Conservation (phyloP, 2,888 invertebrate species). For the Cryptus armator region DNA sequence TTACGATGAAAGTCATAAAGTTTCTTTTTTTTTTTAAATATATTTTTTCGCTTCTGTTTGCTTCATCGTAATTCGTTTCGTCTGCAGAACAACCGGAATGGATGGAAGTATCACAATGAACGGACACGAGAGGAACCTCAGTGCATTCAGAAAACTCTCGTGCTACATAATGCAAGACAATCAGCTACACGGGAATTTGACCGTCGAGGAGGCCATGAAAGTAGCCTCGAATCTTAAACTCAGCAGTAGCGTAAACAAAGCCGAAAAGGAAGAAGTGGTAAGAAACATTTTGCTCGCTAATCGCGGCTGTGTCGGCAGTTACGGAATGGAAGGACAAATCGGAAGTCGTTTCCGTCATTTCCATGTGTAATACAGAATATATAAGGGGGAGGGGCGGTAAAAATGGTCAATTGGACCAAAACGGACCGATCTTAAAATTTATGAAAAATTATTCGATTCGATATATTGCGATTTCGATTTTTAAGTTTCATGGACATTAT, state of each 20-base stretch:
- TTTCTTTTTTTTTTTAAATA: neutral
- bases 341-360: neutral
- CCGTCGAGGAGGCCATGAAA: conserved; percentile 97
- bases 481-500: too few species aligned
- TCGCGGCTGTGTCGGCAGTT: neutral
- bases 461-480: too few species aligned
- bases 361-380: neutral
- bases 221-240: conserved; percentile 97
- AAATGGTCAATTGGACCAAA: too few species aligned
- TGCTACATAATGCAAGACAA: conserved; percentile 99
- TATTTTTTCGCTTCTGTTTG: conserved; percentile 1
- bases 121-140: conserved; percentile 92
- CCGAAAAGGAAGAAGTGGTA: conserved; percentile 94
- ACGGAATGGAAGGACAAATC: neutral
- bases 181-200: conserved; percentile 95
- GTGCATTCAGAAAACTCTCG: conserved; percentile 95
- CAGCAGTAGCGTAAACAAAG: conserved; percentile 89
- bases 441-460: too few species aligned
- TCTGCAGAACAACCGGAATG: conserved; percentile 91
- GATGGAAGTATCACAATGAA: conserved; percentile 95
- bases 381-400: too few species aligned
- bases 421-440: too few species aligned
- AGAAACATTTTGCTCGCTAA: neutral
- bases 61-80: neutral
- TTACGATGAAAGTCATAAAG: neutral